Evolutionary conservation across 2,113 vertebrate species (phyloP), one percentile per base, ranked within the genome.

Genomic region (Gallinago paraguaiae): DNA sequence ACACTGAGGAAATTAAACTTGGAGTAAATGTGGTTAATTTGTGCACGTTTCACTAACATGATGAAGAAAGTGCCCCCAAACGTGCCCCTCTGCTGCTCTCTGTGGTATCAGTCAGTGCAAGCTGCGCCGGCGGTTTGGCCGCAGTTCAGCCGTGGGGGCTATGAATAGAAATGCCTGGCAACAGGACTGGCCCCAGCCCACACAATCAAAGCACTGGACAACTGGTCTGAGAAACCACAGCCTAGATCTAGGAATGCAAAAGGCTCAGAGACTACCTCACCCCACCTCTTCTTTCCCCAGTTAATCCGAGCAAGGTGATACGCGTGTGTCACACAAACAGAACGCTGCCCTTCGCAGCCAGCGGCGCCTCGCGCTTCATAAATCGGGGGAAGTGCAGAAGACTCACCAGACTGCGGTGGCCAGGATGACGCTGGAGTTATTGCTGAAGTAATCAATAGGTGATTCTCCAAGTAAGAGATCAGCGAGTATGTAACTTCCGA

Each of bases 401-500:
- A 88, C 98, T 99, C 96, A 99, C 99, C 99, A 99, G 88, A 99
- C 98, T 7, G 98, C 98, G 1, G 99, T 98, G 94, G 99, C 99
- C 97, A 99, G 98, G 89, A 99, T 98, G 94, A 99, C 97, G 48
- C 99, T 99, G 97, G 98, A 98, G 97, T 99, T 99, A 98, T 99
- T 98, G 96, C 99, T 99, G 98, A 99, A 99, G 93, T 98, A 98
- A 92, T 98, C 98, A 3, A 99, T 45, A 31, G 99, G 98, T 45
- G 99, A 98, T 95, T 98, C 98, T 75, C 99, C 99, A 2, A 99
- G 99, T 75, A 99, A 97, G 85, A 99, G 95, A 94, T 99, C 99
- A 25, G 99, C 99, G 33, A 99, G 98, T 91, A 99, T 99, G 97
- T 99, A 99, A 89, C 99, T 99, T 46, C 99, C 99, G 11, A 99